Evolutionary conservation across 1,140 invertebrate genomes (phyloP), one percentile per base, ranked within the genome.

Genomic region (Musca domestica): DNA sequence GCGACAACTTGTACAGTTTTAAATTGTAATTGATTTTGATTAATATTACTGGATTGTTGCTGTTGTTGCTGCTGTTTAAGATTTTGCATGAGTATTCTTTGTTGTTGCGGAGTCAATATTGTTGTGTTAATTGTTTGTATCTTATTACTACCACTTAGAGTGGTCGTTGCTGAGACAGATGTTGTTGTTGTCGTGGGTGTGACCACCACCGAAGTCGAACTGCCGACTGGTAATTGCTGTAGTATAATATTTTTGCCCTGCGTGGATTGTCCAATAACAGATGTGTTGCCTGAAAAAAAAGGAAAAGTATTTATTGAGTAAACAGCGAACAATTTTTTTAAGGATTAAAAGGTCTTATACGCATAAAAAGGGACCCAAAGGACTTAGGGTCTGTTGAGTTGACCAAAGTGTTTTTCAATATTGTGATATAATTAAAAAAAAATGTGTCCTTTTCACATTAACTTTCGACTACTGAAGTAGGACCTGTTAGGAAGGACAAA

Each of bases 71-170:
- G 76, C 46, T 81, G 77, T 66, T 75, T 81, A 6, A 81, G 72
- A 61, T 73, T 82, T 25, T 83, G 83, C 41, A 85, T 75, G 12
- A 85, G 72, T 56, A 77, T 73, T 12, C 76, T 70, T 67, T 85
- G 83, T 67, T 85, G 84, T 67, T 84, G 83, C 14, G 78, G 76
- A 51, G 82, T 82, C 27, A 84, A 73, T 71, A 75, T 82, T 17
- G 74, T 73, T 17, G 72, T 69, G 51, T 70, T 68, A 30, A 74
- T 61, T 12, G 71, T 67, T 64, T 73, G 70, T 14, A 73, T 63
- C 61, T 73, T 73, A 12, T 52, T 66, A 2, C 5, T 41, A n/a
- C 47, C 54, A 25, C 51, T 19, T 54, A 34, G 4, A 5, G 34
- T 65, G 19, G 64, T 6, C 14, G 52, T 34, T 12, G 69, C 48